Percentiles rank a stretch among this genome's conserved stretches.
Conservation (phyloP, 2,797 vertebrate genomes). For the Potorous gilbertii region DNA sequence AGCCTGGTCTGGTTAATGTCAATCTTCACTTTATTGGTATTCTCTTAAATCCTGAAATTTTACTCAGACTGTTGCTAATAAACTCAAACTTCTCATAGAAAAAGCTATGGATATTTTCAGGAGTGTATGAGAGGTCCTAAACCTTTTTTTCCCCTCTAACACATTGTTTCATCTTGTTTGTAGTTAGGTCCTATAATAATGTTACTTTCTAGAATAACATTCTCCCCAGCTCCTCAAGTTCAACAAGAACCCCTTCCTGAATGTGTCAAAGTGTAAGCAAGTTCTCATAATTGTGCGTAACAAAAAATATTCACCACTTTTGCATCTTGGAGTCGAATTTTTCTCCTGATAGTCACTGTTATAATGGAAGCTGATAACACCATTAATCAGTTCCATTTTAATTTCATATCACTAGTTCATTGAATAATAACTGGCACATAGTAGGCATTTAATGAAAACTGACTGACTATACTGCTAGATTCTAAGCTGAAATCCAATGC, state of each 20-base stretch:
- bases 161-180: conserved; percentile 49
- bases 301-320: conserved; percentile 65
- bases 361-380: conserved; percentile 27
- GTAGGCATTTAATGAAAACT: not conserved
- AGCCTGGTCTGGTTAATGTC: conserved; percentile 89
- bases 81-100: conserved; percentile 79
- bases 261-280: conserved; percentile 47
- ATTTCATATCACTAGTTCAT: not conserved
- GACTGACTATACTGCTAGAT: not conserved
- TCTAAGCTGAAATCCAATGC: not conserved
- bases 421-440: not conserved
- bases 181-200: conserved; percentile 43
- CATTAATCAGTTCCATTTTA: not conserved
- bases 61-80: conserved; percentile 85
- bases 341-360: conserved; percentile 53
- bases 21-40: conserved; percentile 88
- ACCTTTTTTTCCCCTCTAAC: conserved; percentile 27
- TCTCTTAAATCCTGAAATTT: conserved; percentile 89
- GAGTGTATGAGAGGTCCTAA: conserved; percentile 64
- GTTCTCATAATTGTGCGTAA: conserved; percentile 57
- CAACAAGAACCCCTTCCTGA: not conserved
- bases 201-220: conserved; percentile 32
- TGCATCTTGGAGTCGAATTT: conserved; percentile 48
- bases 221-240: conserved; percentile 63
- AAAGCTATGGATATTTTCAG: conserved; percentile 72